Conservation (phyloP, 2,797 vertebrate genomes). For the Microctenopoma lineatum region DNA sequence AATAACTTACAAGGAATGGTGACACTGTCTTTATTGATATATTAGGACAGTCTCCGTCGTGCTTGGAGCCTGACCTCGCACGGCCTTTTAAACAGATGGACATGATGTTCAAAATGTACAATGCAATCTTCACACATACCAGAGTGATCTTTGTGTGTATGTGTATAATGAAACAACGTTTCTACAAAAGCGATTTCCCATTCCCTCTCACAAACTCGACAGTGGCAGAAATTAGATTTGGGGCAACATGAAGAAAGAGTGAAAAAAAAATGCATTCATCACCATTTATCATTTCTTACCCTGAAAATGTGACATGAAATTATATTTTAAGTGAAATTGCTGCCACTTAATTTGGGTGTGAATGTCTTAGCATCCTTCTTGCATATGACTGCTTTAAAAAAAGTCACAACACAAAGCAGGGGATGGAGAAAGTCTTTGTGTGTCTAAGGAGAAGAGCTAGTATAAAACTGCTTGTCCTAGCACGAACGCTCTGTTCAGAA, state of each 20-base stretch:
- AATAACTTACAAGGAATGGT: conserved; percentile 53
- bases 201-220: background rate
- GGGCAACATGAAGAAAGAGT: background rate
- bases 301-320: background rate
- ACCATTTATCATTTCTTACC: background rate
- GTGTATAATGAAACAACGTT: background rate
- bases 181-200: background rate
- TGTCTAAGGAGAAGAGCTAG: conserved; percentile 20
- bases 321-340: background rate
- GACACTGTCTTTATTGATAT: conserved; percentile 31
- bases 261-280: background rate
- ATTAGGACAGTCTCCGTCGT: conserved; percentile 12
- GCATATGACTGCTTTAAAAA: conserved; percentile 22
- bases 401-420: conserved; percentile 38
- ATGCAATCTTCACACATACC: background rate
- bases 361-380: conserved; percentile 11
- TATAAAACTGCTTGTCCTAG: conserved; percentile 52
- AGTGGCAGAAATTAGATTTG: background rate
- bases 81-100: background rate
- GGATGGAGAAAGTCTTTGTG: conserved; percentile 20
- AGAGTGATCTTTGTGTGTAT: background rate
- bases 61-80: conserved; percentile 49
- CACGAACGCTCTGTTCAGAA: conserved; percentile 53
- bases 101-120: background rate
- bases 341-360: background rate